Conservation (phyloP, 2,113 vertebrate genomes). For the Lasiurus borealis region DNA sequence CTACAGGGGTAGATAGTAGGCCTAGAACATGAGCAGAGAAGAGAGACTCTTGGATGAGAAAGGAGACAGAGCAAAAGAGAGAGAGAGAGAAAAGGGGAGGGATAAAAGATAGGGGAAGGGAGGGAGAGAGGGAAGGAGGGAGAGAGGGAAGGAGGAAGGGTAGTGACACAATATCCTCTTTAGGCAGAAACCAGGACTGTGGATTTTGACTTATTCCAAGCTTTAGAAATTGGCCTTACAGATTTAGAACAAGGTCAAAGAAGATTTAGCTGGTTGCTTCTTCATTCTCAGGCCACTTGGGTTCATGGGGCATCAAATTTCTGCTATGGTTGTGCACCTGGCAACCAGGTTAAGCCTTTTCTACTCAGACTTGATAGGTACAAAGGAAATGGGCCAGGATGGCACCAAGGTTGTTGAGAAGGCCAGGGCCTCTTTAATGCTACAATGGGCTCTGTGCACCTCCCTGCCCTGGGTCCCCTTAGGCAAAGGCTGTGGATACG, state of each 20-base stretch:
- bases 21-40: not conserved
- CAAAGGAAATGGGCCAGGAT: not conserved
- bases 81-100: too few species aligned
- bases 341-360: not conserved
- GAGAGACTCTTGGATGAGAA: not conserved
- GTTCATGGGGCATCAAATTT: not conserved
- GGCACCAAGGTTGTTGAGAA: not conserved
- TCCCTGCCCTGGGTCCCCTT: not conserved
- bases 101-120: too few species aligned
- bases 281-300: not conserved
- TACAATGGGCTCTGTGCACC: not conserved
- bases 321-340: not conserved
- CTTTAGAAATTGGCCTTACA: not conserved
- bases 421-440: not conserved
- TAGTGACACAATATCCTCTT: not conserved
- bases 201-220: not conserved
- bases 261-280: not conserved
- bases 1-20: not conserved
- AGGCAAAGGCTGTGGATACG: not conserved
- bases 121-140: too few species aligned
- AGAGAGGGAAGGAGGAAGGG: not conserved
- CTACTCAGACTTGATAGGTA: not conserved
- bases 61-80: not conserved
- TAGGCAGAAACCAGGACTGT: not conserved
- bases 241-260: not conserved